phyloP scores from a whole-genome alignment of 2,113 vertebrate genomes.

The Pipra filicauda region DNA sequence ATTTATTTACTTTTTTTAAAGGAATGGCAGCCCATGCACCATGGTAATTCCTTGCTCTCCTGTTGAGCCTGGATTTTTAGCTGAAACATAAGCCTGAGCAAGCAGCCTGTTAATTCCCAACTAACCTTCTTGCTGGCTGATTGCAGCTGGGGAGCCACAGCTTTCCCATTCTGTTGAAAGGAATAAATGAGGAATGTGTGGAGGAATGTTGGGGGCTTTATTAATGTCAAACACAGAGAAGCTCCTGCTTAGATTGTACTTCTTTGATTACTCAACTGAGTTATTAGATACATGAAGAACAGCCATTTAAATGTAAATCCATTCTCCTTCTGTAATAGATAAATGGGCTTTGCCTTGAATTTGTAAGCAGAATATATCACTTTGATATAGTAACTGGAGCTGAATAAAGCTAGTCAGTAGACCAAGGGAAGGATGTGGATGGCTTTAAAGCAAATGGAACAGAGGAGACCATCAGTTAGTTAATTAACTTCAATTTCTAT shows the following conservation, averaged over 20 bases:
- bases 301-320: constrained; percentile 53
- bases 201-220: not conserved
- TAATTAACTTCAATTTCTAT: constrained; percentile 59
- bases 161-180: not conserved
- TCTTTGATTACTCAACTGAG: constrained; percentile 38
- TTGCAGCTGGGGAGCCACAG: not conserved
- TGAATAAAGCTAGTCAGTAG: constrained; percentile 10
- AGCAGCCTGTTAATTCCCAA: not conserved
- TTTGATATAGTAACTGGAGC: not conserved
- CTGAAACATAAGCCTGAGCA: not conserved
- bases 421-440: not conserved
- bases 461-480: not conserved
- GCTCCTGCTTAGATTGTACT: not conserved
- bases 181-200: not conserved
- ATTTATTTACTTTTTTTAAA: not conserved
- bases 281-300: constrained; percentile 45
- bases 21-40: not conserved
- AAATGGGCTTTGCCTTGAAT: constrained; percentile 47
- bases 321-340: not conserved
- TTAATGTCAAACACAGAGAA: not conserved
- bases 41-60: not conserved
- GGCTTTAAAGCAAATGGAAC: not conserved
- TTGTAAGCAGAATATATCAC: constrained; percentile 34
- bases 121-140: not conserved
- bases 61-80: not conserved